Evolutionary conservation across 2,888 invertebrate species (phyloP).

Genomic region (Helleia helle): DNA sequence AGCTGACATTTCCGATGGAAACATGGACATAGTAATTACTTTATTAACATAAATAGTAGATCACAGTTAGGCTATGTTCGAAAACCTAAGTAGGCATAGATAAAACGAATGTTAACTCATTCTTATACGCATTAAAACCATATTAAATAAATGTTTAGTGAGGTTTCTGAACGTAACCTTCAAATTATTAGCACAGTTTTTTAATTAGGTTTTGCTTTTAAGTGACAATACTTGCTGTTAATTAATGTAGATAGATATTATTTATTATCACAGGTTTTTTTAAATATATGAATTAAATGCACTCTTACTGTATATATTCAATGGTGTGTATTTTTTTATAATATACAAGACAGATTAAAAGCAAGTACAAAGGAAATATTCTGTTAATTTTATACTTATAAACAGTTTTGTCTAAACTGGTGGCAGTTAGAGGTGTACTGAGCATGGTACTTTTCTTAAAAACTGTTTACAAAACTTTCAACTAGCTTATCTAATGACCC

Average conservation of each 20-base stretch:
- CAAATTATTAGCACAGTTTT: conserved; percentile 21
- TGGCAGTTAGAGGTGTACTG: too few species aligned
- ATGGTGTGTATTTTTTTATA: not conserved
- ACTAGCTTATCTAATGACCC: too few species aligned
- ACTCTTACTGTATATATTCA: not conserved
- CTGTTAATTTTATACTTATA: too few species aligned
- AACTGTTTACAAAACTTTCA: too few species aligned
- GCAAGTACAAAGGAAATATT: too few species aligned
- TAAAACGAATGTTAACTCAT: conserved; percentile 4
- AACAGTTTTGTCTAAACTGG: too few species aligned
- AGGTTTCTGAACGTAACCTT: conserved; percentile 73
- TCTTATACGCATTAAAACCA: conserved; percentile 14
- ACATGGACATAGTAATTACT: conserved; percentile 53
- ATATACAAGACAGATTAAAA: not conserved
- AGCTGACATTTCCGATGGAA: conserved; percentile 48
- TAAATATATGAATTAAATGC: not conserved
- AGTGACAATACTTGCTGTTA: not conserved
- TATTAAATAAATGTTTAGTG: conserved; percentile 29
- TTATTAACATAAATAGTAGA: conserved; percentile 39
- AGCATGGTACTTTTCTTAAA: too few species aligned
- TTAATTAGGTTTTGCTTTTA: conserved; percentile 17
- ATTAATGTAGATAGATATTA: not conserved
- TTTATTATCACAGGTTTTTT: not conserved
- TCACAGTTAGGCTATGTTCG: conserved; percentile 66
- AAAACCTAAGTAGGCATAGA: conserved; percentile 41